These are phyloP conservation scores for Aegithalos caudatus DNA, from an alignment of 2,113 vertebrate species.

Conservation along the genomic window DNA sequence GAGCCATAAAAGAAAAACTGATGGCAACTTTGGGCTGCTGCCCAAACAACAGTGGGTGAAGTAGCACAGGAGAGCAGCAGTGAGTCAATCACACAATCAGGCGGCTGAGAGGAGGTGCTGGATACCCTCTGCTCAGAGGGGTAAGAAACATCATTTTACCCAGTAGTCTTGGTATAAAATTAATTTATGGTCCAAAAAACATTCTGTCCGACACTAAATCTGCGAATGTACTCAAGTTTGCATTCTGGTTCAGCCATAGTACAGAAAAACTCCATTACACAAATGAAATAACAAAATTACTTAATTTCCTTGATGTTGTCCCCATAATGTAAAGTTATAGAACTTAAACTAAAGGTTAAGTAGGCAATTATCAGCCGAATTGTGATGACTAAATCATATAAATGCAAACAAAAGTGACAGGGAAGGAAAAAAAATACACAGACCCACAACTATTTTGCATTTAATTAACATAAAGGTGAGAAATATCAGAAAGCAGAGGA, in stretches of 20 bases:
- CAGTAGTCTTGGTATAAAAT: not conserved
- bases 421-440: not conserved
- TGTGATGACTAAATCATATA: not conserved
- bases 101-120: fast-evolving
- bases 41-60: not conserved
- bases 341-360: conserved; percentile 53
- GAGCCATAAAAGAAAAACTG: not conserved
- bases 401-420: not conserved
- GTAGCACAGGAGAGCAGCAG: not conserved
- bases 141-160: not conserved
- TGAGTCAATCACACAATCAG: not conserved
- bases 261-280: conserved; percentile 60
- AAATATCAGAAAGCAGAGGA: not conserved
- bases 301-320: conserved; percentile 61
- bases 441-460: not conserved
- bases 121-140: not conserved
- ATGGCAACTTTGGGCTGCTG: not conserved
- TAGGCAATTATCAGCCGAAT: conserved; percentile 1
- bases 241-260: conserved; percentile 57
- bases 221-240: not conserved
- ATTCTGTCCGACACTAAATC: not conserved
- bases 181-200: not conserved
- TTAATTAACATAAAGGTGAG: not conserved
- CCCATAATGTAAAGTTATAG: conserved; percentile 48
- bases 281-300: conserved; percentile 67